Evolutionary conservation across 2,888 invertebrate species (phyloP), one percentile per base, ranked within the genome.

Genomic region (Cephus pulcher): DNA sequence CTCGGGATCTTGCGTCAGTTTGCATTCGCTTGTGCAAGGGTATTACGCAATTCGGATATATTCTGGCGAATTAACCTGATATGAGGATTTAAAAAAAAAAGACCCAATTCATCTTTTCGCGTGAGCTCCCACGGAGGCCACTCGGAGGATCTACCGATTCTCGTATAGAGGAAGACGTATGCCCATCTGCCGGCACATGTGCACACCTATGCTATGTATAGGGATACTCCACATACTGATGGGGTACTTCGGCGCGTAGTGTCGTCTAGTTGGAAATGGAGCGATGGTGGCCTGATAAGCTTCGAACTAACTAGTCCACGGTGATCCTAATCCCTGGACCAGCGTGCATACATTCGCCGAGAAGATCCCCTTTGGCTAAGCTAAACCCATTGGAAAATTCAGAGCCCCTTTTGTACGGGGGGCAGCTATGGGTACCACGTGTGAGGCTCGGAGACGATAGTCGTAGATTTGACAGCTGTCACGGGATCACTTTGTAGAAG

Each of bases 201-300:
- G 56, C 2, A 6, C 2, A 6, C 12, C 12, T 23, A 23, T 56
- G 15, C 23, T 56, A 3, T 12, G 9, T 23, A 9, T 56, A 23
- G 23, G 56, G 0, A 9, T 40, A 40, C 56, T 15, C 15, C 1
- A 9, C 56, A 23, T 9, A 56, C 9, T 15, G 37, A 0, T 37
- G 37, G 12, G 12, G 4, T 37, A 12, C 37, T 37, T 15, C 23
- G 56, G 9, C 56, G 56, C 56, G 56, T 56, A 56, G 56, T 56
- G 56, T 23, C 75, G 79, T 75, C 79, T 79, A 78, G 81, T 80
- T 82, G 80, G 80, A 84, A 85, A 82, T 82, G 83, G 83, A 79
- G 83, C 82, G 81, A 84, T 82, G 85, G 75, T 82, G 84, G 80
- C 81, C 84, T 83, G 84, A 85, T 85, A 84, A 84, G 85, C 83